Evolutionary conservation across 2,113 vertebrate species (phyloP), one percentile per base, ranked within the genome.

Genomic region (Sigmodon hispidus): DNA sequence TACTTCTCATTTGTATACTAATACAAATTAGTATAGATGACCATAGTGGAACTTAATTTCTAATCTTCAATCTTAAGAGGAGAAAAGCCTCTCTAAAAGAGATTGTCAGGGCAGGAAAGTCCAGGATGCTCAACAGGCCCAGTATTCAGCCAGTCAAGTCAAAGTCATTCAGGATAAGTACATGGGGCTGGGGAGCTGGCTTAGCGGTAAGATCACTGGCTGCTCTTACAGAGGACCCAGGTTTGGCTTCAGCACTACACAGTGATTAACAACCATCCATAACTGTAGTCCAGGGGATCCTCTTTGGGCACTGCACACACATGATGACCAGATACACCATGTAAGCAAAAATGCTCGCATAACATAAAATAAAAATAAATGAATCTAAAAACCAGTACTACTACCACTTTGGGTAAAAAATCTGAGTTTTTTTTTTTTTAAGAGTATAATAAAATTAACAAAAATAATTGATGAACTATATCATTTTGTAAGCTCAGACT

Each of bases 391-490:
- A 61, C 55, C 12, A 59, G n/a, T 34, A 83, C 8, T 61, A 63
- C 36, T 75, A 80, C 12, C 34, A 43, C 55, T 89, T 87, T 67
- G 65, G 50, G 57, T 83, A 89, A 93, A 89, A 93, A 96, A 93
- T 87, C 31, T 81, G 57, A 80, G 48, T 50, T 34, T 85, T 97
- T 93, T 92, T 79, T 93, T 81, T 81, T 79, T 93, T 81, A 76
- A 94, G 57, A 72, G 19, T 88, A 86, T 7, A 61, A 31, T 31
- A 63, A 96, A 90, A 88, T 87, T 9, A 90, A 90, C 70, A 26
- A 97, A 96, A 96, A 65, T 93, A 91, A 90, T 59, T 57, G 67
- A 91, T 61, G 65, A 96, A 96, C 75, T 65, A 88, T 17, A 86
- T 52, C 91, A 84, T 90, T 83, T 90, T 70, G 50, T 50, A 94